These are phyloP conservation scores for Tursiops truncatus DNA, from an alignment of 2,113 vertebrate species.

Conservation along the genomic window DNA sequence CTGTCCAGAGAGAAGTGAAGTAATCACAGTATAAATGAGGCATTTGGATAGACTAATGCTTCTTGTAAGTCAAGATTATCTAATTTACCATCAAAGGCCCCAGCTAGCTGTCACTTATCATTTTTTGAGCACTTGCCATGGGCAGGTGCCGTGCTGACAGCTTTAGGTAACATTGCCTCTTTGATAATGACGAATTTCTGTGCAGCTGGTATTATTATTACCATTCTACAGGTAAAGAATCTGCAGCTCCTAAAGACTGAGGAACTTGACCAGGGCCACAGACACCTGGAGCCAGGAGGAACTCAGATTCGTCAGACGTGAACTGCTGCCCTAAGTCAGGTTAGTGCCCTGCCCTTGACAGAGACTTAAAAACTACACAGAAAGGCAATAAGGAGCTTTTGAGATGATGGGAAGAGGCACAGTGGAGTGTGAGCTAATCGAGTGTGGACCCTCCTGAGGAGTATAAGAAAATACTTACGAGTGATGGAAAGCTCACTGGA, in stretches of 20 bases:
- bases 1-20: not conserved
- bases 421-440: not conserved
- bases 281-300: not conserved
- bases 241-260: not conserved
- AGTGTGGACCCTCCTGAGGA: not conserved
- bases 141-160: not conserved
- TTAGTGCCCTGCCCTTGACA: not conserved
- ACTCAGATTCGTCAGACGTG: not conserved
- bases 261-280: not conserved
- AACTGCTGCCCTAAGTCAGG: not conserved
- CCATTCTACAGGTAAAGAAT: not conserved
- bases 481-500: conserved; percentile 6
- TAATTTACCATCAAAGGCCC: not conserved
- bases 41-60: not conserved
- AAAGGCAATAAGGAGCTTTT: not conserved
- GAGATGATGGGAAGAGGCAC: not conserved
- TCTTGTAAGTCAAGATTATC: not conserved
- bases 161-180: not conserved
- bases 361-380: not conserved
- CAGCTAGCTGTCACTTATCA: not conserved
- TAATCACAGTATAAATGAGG: not conserved
- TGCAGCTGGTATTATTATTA: not conserved
- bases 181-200: not conserved
- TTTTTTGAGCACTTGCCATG: not conserved
- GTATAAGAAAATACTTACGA: conserved; percentile 20